Conservation (phyloP, 92 coral and sea anemone species). For the Isaurus tuberculatus region DNA sequence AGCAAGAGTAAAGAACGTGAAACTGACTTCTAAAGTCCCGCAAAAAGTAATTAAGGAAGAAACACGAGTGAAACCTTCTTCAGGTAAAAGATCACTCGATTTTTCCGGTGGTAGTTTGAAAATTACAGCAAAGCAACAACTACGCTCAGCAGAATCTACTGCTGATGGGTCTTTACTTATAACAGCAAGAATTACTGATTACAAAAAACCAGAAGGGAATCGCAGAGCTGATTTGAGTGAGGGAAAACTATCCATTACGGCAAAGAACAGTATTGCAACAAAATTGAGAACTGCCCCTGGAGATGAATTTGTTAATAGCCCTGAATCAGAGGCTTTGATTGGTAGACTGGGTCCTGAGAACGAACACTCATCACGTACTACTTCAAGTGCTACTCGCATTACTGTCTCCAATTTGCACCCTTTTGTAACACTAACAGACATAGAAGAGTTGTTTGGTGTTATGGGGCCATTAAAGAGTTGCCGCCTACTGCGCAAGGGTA, state of each 20-base stretch:
- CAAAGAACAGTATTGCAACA: slow-evolving; percentile 10
- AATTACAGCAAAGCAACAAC: slow-evolving; percentile 67
- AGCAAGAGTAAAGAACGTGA: slow-evolving; percentile 53
- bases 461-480: slow-evolving; percentile 80
- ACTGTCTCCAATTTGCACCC: slow-evolving; percentile 87
- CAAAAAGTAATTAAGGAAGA: background rate
- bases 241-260: slow-evolving; percentile 45
- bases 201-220: slow-evolving; percentile 43
- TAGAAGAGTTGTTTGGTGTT: slow-evolving; percentile 88
- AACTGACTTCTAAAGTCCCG: slow-evolving; percentile 37
- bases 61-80: background rate
- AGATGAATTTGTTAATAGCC: slow-evolving; percentile 20
- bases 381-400: slow-evolving; percentile 58
- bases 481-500: slow-evolving; percentile 78
- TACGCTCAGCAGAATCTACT: slow-evolving; percentile 33
- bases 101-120: slow-evolving; percentile 65
- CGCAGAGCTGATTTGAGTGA: slow-evolving; percentile 37
- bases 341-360: slow-evolving; percentile 67
- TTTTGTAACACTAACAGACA: slow-evolving; percentile 76
- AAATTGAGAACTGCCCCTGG: background rate
- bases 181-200: slow-evolving; percentile 42
- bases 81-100: slow-evolving; percentile 46
- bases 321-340: slow-evolving; percentile 43
- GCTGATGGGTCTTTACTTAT: slow-evolving; percentile 12
- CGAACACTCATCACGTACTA: slow-evolving; percentile 39